Evolutionary conservation across 1,140 invertebrate genomes (phyloP).

Genomic region (Philotrypesis tridentata): DNA sequence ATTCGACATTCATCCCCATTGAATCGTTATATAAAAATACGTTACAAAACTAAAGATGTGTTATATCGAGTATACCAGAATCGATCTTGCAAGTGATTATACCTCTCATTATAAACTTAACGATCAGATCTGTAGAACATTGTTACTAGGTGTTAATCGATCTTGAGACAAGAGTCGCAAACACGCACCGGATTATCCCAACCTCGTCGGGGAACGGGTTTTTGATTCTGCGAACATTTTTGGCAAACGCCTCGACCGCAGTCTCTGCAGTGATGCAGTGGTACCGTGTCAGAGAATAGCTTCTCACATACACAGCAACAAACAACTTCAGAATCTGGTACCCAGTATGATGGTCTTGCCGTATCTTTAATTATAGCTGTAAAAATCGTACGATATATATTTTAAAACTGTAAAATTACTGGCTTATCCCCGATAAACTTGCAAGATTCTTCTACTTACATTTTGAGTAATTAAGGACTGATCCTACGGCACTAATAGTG

Average conservation of each 20-base stretch:
- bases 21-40: not conserved
- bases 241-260: slow-evolving; percentile 84
- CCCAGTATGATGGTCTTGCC: slow-evolving; percentile 87
- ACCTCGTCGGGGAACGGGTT: slow-evolving; percentile 79
- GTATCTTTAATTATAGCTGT: slow-evolving; percentile 84
- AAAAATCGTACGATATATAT: slow-evolving; percentile 55
- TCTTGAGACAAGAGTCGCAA: slow-evolving; percentile 78
- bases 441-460: too few relatives aligned
- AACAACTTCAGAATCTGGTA: slow-evolving; percentile 82
- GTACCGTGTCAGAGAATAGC: slow-evolving; percentile 60
- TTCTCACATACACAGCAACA: slow-evolving; percentile 80
- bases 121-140: not conserved
- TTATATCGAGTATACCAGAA: not conserved
- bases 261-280: slow-evolving; percentile 85
- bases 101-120: not conserved
- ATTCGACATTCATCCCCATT: not conserved
- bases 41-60: not conserved
- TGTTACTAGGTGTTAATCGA: slow-evolving; percentile 57
- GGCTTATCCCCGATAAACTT: too few relatives aligned
- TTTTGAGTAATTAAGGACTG: slow-evolving; percentile 75
- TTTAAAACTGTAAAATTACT: too few relatives aligned
- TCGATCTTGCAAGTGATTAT: not conserved
- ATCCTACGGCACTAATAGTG: slow-evolving; percentile 77
- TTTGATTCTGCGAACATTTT: slow-evolving; percentile 77
- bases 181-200: slow-evolving; percentile 82